phyloP scores from a whole-genome alignment of 2,888 invertebrate species.

The Pollenia amentaria region DNA sequence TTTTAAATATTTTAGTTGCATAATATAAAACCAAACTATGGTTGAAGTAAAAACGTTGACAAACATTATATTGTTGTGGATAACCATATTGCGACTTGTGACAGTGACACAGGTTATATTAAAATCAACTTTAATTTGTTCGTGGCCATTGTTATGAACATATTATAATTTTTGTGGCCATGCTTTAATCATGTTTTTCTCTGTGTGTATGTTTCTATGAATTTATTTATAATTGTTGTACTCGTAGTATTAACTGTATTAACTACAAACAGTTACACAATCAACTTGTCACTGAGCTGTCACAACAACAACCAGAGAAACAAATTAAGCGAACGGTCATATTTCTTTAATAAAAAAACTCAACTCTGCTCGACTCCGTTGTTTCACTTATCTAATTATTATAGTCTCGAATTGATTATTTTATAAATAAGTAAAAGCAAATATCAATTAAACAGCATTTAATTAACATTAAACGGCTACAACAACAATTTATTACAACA shows the following conservation, averaged over 20 bases:
- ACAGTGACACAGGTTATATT: no score
- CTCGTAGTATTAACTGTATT: slow-evolving; percentile 24
- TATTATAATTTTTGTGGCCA: no score
- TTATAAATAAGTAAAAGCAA: slow-evolving; percentile 30
- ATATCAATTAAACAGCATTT: slow-evolving; percentile 75
- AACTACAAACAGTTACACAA: slow-evolving; percentile 41
- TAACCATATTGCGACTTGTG: no score
- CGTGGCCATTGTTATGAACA: no score
- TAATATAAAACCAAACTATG: no score
- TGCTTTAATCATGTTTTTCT: no score
- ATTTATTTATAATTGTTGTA: background rate
- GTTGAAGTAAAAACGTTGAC: no score
- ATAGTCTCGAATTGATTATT: slow-evolving; percentile 37
- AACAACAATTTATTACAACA: slow-evolving; percentile 19
- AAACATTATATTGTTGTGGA: no score
- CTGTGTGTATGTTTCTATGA: background rate
- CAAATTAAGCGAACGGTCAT: slow-evolving; percentile 20
- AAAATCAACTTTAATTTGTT: no score
- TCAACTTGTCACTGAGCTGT: slow-evolving; percentile 35
- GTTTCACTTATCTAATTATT: slow-evolving; percentile 17
- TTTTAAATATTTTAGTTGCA: no score
- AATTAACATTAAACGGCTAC: slow-evolving; percentile 59
- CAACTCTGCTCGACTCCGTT: background rate
- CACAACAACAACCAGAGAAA: slow-evolving; percentile 24
- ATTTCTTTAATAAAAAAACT: slow-evolving; percentile 12